Evolutionary conservation across 2,888 invertebrate genomes (phyloP).

Genomic region (Drosophila peninsularis): DNA sequence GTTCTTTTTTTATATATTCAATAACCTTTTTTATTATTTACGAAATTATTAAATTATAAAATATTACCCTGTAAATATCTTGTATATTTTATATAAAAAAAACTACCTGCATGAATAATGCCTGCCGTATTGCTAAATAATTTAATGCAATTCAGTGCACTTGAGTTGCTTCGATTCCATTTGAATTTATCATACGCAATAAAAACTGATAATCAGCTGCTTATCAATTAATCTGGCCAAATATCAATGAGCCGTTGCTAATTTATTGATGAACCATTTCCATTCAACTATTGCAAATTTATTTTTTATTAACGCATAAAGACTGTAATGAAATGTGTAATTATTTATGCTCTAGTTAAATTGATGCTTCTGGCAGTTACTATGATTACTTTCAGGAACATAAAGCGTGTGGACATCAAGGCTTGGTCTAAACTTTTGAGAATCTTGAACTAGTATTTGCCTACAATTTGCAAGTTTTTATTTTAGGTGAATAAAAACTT

Average conservation of each 20-base stretch:
- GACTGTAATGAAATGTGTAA: not conserved
- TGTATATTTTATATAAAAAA: not conserved
- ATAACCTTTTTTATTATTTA: not conserved
- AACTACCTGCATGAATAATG: not conserved
- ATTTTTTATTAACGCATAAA: not conserved
- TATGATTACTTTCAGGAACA: no score
- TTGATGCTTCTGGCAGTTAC: no score
- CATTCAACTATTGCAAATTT: not conserved
- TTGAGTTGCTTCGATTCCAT: conserved; percentile 6
- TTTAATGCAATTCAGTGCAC: conserved; percentile 1
- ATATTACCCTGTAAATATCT: not conserved
- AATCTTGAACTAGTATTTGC: no score
- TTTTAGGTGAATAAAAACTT: no score
- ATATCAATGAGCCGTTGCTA: conserved; percentile 4
- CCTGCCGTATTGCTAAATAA: not conserved
- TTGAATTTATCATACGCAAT: not conserved
- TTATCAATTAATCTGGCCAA: conserved; percentile 10
- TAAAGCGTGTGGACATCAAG: no score
- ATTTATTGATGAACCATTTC: not conserved
- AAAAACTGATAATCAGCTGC: conserved; percentile 12
- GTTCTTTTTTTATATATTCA: not conserved
- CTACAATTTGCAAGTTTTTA: no score
- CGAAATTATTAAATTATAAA: no score
- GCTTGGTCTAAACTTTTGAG: no score
- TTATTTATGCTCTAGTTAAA: not conserved